Evolutionary conservation across 1,140 invertebrate genomes (phyloP).

Genomic region (Hirudo medicinalis): DNA sequence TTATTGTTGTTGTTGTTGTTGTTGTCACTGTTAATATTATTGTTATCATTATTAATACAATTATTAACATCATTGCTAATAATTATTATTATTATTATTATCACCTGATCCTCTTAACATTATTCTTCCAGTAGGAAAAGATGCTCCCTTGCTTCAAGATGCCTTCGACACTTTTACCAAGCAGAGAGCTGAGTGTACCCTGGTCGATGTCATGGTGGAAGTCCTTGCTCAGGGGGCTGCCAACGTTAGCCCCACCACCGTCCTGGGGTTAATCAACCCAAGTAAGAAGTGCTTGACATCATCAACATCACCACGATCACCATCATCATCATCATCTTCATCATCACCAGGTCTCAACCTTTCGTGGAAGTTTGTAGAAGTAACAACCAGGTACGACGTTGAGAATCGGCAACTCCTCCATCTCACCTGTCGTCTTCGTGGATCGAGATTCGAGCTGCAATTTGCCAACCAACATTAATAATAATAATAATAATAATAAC

Average conservation of each 20-base stretch:
- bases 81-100: constrained; percentile 6
- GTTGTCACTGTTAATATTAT: too few relatives aligned
- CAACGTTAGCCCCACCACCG: constrained; percentile 71
- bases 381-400: constrained; percentile 40
- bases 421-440: too few relatives aligned
- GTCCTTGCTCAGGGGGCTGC: constrained; percentile 85
- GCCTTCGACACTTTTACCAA: constrained; percentile 37
- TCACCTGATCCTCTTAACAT: constrained; percentile 59
- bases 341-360: constrained; percentile 39
- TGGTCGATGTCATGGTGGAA: constrained; percentile 56
- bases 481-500: too few relatives aligned
- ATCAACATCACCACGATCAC: too few relatives aligned
- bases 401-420: background rate
- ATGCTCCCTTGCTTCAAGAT: constrained; percentile 50
- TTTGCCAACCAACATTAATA: too few relatives aligned
- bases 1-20: too few relatives aligned
- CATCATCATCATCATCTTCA: too few relatives aligned
- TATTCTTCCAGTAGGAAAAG: constrained; percentile 88
- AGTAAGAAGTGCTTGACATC: too few relatives aligned
- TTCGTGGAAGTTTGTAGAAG: constrained; percentile 48
- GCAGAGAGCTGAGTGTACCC: constrained; percentile 39
- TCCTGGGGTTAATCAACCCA: constrained; percentile 40
- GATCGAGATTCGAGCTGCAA: too few relatives aligned
- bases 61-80: too few relatives aligned
- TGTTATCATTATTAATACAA: too few relatives aligned